A percentile compares a stretch with the other conserved stretches of the same genome.
Conservation (phyloP, 2,888 invertebrate genomes). For the Drosophila melanosoma region DNA sequence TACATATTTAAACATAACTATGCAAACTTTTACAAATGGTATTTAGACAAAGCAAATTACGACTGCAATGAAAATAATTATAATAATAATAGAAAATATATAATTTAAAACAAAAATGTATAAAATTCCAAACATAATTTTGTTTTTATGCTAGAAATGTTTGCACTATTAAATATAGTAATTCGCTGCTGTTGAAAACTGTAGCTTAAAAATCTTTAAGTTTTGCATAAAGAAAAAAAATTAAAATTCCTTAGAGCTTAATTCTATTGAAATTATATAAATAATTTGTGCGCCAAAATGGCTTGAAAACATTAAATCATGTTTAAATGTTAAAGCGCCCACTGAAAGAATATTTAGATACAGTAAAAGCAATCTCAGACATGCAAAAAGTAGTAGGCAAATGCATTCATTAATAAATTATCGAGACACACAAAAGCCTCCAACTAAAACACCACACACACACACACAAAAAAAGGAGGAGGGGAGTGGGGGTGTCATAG, state of each 20-base stretch:
- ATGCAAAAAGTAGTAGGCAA: slow-evolving; percentile 62
- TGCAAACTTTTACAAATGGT: not conserved
- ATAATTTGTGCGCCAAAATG: not conserved
- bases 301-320: not conserved
- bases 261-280: not conserved
- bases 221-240: not conserved
- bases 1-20: not conserved
- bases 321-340: not conserved
- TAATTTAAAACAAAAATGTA: not conserved
- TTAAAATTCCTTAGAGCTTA: not conserved
- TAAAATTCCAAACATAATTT: not conserved
- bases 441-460: slow-evolving; percentile 63
- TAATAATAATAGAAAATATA: not conserved
- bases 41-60: not conserved
- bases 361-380: slow-evolving; percentile 49
- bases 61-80: not conserved
- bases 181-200: not conserved
- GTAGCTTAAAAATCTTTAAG: not conserved
- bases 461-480: slow-evolving; percentile 13
- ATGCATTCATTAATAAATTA: slow-evolving; percentile 79
- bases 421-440: slow-evolving; percentile 63
- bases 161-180: not conserved
- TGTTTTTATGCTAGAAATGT: not conserved
- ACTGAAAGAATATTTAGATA: not conserved
- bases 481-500: slow-evolving; percentile 1